phyloP scores from a whole-genome alignment of 1,140 invertebrate genomes.

The Phymorhynchus buccinoides region DNA sequence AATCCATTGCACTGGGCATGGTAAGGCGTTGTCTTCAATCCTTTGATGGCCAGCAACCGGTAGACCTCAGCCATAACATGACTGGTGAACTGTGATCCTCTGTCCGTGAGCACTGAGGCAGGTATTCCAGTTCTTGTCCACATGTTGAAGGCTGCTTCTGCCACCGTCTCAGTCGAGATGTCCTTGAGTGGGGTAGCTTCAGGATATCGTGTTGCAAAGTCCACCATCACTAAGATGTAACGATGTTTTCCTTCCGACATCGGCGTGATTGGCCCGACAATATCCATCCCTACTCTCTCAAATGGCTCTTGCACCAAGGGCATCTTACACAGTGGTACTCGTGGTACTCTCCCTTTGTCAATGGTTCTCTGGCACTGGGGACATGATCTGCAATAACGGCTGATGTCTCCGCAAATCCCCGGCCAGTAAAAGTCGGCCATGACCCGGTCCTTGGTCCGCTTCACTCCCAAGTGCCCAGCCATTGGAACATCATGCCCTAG shows the following conservation, averaged over 20 bases:
- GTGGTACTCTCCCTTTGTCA: constrained; percentile 24
- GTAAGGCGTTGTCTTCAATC: too few species aligned
- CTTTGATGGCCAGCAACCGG: too few species aligned
- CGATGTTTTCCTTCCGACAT: constrained; percentile 35
- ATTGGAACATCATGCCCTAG: too few species aligned
- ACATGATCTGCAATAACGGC: constrained; percentile 37
- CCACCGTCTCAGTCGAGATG: too few species aligned
- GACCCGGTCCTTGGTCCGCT: not conserved
- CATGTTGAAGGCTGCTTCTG: too few species aligned
- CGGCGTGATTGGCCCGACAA: constrained; percentile 42
- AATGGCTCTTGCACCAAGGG: constrained; percentile 41
- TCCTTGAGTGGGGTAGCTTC: too few species aligned
- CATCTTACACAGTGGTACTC: constrained; percentile 31
- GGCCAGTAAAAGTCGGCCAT: constrained; percentile 44
- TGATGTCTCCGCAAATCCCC: constrained; percentile 38
- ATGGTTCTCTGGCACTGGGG: constrained; percentile 40
- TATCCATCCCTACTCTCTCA: constrained; percentile 43
- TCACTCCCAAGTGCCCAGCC: not conserved
- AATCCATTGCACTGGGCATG: too few species aligned
- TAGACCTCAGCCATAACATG: too few species aligned
- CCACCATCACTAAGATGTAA: constrained; percentile 46
- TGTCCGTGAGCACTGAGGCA: too few species aligned
- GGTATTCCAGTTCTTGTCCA: too few species aligned
- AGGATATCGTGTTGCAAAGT: constrained; percentile 48
- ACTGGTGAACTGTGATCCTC: too few species aligned